Base-by-base conservation (phyloP, 2,113 vertebrate species). In the Ictidomys tridecemlineatus region DNA sequence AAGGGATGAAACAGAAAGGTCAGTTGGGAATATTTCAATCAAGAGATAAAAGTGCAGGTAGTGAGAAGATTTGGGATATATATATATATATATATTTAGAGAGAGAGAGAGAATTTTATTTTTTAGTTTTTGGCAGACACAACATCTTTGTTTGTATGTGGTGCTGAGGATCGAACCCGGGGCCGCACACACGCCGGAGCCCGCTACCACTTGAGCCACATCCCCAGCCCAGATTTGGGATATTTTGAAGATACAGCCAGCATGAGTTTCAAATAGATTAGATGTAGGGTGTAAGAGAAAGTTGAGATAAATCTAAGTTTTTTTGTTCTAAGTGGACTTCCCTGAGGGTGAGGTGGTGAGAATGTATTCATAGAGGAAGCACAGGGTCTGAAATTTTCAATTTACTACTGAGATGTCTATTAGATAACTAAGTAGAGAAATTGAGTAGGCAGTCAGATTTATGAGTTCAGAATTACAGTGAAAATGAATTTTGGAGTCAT, bases 191-290 rank as follows among this genome's bases (percentile, higher is more conserved):
- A 42, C 5, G 42, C 42, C 5, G 5, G 42, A 45, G 42, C 42
- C 6, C 42, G 42, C 42, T 45, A 45, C 42, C 8, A 8, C 42
- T 45, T 45, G 42, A 45, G 42, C 42, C 42, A 45, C 5, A 42
- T 42, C 42, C 42, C 42, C 42, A 42, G 42, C 42, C 42, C 56
- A 42, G 4, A 92, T 89, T 84, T 30, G 73, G 56, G 72, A 72
- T 77, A 63, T 89, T 94, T 85, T 89, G 53, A 89, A 73, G 37
- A 39, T 17, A 79, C 39, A 73, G 39, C 13, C 32, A 58, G 39
- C 28, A 58, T 69, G n/a, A 83, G 53, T 58, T 92, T 79, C 53
- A 67, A 84, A 72, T 65, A 63, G 78, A 84, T 93, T 89, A 72
- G 32, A 37, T 39, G 30, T 45, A 11, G 17, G 30, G 14, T n/a